Conservation (phyloP, 1,140 invertebrate species). For the Aphaenogaster ashmeadi region DNA sequence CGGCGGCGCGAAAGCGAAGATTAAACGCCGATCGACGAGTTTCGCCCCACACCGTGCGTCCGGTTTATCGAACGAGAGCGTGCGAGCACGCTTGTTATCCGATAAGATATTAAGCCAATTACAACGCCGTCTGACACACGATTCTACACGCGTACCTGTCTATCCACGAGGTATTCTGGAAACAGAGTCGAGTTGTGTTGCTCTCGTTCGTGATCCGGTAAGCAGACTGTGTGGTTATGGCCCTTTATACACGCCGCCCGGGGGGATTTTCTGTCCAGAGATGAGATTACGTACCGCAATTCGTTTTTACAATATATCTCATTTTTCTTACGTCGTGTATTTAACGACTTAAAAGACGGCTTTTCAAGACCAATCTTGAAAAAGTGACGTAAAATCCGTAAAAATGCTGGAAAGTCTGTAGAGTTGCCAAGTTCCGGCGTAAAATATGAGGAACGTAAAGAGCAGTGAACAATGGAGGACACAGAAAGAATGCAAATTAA, state of each 20-base stretch:
- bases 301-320: background rate
- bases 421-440: background rate
- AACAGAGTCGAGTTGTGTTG: conserved; percentile 29
- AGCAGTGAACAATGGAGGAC: background rate
- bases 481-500: conserved; percentile 24
- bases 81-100: conserved; percentile 59
- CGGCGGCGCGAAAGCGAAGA: background rate
- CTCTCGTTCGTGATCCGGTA: conserved; percentile 33
- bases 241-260: conserved; percentile 31
- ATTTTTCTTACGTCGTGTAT: background rate
- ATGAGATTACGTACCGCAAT: conserved; percentile 27
- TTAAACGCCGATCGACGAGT: conserved; percentile 44
- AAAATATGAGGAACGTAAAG: background rate
- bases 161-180: conserved; percentile 29
- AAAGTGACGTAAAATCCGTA: conserved; percentile 1
- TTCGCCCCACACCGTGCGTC: background rate
- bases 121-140: conserved; percentile 45
- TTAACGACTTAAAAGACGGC: background rate
- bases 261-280: conserved; percentile 23
- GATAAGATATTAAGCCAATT: conserved; percentile 70
- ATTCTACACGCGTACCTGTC: conserved; percentile 33
- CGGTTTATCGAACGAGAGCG: conserved; percentile 46
- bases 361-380: background rate
- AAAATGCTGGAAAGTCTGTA: background rate
- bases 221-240: conserved; percentile 8